A percentile compares a stretch with the other conserved stretches of the same genome.
phyloP scores from a whole-genome alignment of 2,888 invertebrate species.

The Diarsia brunnea region DNA sequence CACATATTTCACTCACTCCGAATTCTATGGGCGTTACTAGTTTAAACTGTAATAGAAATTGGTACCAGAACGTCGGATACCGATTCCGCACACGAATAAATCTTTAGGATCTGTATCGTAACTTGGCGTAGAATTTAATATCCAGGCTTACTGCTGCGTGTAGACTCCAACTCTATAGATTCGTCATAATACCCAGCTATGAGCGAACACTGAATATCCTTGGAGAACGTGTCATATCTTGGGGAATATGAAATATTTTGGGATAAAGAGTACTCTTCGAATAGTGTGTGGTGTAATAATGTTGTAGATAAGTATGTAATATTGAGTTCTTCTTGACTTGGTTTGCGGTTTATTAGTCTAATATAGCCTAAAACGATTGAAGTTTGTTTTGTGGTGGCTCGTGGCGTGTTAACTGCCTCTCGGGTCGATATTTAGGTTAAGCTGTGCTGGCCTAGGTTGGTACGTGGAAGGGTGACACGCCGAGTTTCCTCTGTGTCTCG shows the following conservation, averaged over 20 bases:
- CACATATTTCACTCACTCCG: background rate
- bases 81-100: slow-evolving; percentile 54
- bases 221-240: slow-evolving; percentile 21
- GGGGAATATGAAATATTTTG: slow-evolving; percentile 41
- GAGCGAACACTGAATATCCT: slow-evolving; percentile 24
- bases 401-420: no score
- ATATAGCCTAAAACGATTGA: background rate
- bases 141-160: slow-evolving; percentile 37
- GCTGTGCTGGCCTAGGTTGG: no score
- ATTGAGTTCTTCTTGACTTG: slow-evolving; percentile 25
- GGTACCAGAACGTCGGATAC: slow-evolving; percentile 12
- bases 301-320: slow-evolving; percentile 33
- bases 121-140: slow-evolving; percentile 56
- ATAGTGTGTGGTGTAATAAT: slow-evolving; percentile 38
- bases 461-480: no score
- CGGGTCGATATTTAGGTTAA: no score
- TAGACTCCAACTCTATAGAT: slow-evolving; percentile 34
- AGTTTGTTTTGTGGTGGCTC: no score
- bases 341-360: background rate
- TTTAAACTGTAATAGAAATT: slow-evolving; percentile 33
- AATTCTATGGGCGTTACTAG: slow-evolving; percentile 19
- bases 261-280: slow-evolving; percentile 10
- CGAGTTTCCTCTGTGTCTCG: no score
- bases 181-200: slow-evolving; percentile 39
- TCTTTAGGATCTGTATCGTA: slow-evolving; percentile 48